Conservation (phyloP, 2,888 invertebrate species). For the Byasa hedistus region DNA sequence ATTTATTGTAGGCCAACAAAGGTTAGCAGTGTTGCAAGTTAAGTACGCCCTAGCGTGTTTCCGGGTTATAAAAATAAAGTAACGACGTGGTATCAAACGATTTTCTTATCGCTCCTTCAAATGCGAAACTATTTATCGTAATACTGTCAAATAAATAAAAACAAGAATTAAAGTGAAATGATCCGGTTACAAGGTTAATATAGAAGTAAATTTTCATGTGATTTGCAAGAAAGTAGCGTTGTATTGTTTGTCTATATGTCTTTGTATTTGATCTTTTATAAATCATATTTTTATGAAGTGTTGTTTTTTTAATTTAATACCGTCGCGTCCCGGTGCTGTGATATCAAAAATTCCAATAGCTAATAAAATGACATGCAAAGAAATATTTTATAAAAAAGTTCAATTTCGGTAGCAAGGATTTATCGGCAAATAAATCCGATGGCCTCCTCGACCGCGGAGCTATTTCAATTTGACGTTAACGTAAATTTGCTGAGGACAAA, state of each 20-base stretch:
- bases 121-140: background rate
- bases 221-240: background rate
- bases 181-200: background rate
- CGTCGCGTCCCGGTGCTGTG: conserved; percentile 1
- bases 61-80: conserved; percentile 15
- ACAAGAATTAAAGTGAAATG: background rate
- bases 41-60: conserved; percentile 12
- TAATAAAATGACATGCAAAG: conserved; percentile 44
- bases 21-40: conserved; percentile 13
- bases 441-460: conserved; percentile 54
- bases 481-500: conserved; percentile 32
- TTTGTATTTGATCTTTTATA: background rate
- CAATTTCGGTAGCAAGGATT: conserved; percentile 43
- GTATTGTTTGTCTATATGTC: background rate
- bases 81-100: background rate
- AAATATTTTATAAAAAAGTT: conserved; percentile 35
- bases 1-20: conserved; percentile 10
- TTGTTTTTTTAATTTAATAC: background rate
- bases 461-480: conserved; percentile 70
- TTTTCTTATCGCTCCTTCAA: background rate
- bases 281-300: no score
- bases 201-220: background rate
- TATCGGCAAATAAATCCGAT: conserved; percentile 68
- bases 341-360: conserved; percentile 21
- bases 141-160: conserved; percentile 5